Evolutionary conservation across 2,888 invertebrate species (phyloP).

Genomic region (Liopterus haemorrhoidalis): DNA sequence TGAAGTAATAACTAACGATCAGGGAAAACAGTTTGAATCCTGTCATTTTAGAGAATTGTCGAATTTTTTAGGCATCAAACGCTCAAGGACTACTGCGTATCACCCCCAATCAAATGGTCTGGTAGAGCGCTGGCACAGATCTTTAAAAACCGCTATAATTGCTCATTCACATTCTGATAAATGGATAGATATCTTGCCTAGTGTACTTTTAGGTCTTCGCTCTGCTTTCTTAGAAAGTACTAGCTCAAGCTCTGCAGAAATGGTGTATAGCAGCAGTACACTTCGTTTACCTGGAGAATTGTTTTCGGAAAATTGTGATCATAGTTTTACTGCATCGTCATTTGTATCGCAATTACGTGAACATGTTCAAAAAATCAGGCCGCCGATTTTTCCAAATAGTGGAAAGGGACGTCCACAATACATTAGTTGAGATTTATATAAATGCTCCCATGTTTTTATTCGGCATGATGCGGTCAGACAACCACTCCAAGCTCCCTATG

Average conservation of each 20-base stretch:
- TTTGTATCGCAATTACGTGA: too few relatives aligned
- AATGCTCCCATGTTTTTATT: constrained; percentile 1
- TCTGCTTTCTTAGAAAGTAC: neutral
- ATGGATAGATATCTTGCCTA: neutral
- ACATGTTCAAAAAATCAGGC: too few relatives aligned
- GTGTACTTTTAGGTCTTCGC: constrained; percentile 1
- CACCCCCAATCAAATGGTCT: constrained; percentile 5
- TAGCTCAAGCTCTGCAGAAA: constrained; percentile 1
- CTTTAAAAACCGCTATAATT: neutral
- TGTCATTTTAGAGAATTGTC: constrained; percentile 24
- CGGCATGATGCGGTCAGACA: neutral
- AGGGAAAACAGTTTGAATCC: constrained; percentile 31
- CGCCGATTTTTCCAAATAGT: too few relatives aligned
- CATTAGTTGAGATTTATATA: too few relatives aligned
- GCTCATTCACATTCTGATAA: too few relatives aligned
- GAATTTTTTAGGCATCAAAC: constrained; percentile 7
- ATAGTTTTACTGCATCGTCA: too few relatives aligned
- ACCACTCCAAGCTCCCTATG: neutral
- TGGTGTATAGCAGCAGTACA: constrained; percentile 6
- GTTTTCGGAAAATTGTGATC: neutral
- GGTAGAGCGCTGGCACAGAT: constrained; percentile 3
- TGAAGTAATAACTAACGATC: constrained; percentile 28
- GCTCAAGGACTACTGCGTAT: neutral
- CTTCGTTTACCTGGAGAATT: constrained; percentile 6
- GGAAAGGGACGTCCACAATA: too few relatives aligned